A percentile compares a stretch with the other conserved stretches of the same genome.
phyloP scores from a whole-genome alignment of 2,797 vertebrate genomes.

The Glyptemys insculpta region DNA sequence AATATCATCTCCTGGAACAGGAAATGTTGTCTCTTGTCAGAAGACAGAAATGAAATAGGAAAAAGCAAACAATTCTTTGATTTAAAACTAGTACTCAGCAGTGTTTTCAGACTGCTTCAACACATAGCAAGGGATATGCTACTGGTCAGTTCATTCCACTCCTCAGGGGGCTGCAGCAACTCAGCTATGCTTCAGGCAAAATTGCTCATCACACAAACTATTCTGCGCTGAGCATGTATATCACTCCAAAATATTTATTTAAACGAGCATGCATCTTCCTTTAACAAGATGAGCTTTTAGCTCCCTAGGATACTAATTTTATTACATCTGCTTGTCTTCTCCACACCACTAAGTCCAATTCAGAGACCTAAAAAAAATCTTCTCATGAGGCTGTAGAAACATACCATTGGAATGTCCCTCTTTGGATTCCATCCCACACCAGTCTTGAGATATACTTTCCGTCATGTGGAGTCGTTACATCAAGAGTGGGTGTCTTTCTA shows the following conservation, averaged over 20 bases:
- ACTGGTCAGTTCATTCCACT: not conserved
- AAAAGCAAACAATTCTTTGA: not conserved
- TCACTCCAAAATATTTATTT: not conserved
- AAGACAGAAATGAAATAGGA: not conserved
- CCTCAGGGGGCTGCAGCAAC: not conserved
- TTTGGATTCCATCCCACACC: not conserved
- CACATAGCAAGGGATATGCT: not conserved
- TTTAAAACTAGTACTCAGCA: not conserved
- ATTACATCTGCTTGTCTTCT: not conserved
- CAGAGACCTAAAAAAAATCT: not conserved
- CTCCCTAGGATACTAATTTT: not conserved
- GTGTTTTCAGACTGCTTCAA: fast-evolving
- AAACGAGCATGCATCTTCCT: not conserved
- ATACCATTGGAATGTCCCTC: not conserved
- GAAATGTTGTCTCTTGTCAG: not conserved
- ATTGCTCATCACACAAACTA: not conserved
- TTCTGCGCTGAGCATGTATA: not conserved
- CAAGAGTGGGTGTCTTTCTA: not conserved
- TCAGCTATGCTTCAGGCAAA: not conserved
- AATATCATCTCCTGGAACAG: slow-evolving; percentile 49
- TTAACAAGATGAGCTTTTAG: not conserved
- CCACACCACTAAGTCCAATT: not conserved
- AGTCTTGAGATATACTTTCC: not conserved
- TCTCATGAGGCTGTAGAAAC: not conserved
- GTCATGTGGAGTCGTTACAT: not conserved